Evolutionary conservation across 1,140 invertebrate genomes (phyloP).

Genomic region (Coelopa frigida): DNA sequence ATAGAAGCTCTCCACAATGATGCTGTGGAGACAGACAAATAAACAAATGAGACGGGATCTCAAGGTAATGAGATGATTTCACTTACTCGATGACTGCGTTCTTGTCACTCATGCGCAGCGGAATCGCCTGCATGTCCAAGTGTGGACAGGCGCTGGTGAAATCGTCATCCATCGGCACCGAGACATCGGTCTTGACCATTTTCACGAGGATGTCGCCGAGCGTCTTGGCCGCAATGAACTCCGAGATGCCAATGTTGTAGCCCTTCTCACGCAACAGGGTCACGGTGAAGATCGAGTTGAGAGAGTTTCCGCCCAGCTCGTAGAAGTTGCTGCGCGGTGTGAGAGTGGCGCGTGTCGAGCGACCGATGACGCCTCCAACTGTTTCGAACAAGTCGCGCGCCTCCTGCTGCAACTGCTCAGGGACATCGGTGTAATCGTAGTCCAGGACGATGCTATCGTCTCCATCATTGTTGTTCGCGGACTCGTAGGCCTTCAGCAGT

Average conservation of each 20-base stretch:
- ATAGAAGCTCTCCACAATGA: slow-evolving; percentile 75
- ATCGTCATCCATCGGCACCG: slow-evolving; percentile 25
- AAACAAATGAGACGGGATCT: too few species aligned
- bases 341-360: slow-evolving; percentile 51
- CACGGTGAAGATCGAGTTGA: slow-evolving; percentile 77
- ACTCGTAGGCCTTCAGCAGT: slow-evolving; percentile 64
- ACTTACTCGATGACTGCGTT: slow-evolving; percentile 52
- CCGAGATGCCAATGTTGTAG: slow-evolving; percentile 67
- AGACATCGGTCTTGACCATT: slow-evolving; percentile 42
- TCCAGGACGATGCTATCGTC: slow-evolving; percentile 44
- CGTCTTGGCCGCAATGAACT: slow-evolving; percentile 67
- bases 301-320: slow-evolving; percentile 75
- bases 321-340: slow-evolving; percentile 67
- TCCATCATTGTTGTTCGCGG: slow-evolving; percentile 53
- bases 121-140: slow-evolving; percentile 49
- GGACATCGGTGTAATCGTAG: slow-evolving; percentile 55
- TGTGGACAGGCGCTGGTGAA: slow-evolving; percentile 31
- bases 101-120: slow-evolving; percentile 56
- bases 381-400: slow-evolving; percentile 65
- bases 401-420: slow-evolving; percentile 50
- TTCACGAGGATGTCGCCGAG: slow-evolving; percentile 59
- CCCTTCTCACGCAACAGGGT: slow-evolving; percentile 68
- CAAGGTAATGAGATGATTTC: too few species aligned
- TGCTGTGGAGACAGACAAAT: slow-evolving; percentile 55
- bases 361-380: slow-evolving; percentile 60